Percentiles rank a stretch among this genome's conserved stretches.
Evolutionary conservation across 2,888 invertebrate species (phyloP).

Genomic region (Macaria notata): DNA sequence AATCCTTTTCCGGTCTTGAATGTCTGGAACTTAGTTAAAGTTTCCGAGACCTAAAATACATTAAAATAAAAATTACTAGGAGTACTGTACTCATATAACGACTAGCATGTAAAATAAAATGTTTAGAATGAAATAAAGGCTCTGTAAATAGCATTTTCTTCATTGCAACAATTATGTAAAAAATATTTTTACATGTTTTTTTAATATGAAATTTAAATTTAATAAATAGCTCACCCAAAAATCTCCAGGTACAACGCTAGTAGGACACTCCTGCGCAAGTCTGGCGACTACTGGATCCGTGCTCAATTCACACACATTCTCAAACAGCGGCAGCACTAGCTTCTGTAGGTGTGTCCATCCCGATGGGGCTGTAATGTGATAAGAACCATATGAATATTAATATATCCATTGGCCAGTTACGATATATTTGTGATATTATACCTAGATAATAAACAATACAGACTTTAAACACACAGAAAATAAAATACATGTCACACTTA

Average conservation of each 20-base stretch:
- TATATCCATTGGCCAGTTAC: neutral
- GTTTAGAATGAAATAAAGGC: too few species aligned
- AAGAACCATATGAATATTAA: neutral
- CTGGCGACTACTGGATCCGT: constrained; percentile 45
- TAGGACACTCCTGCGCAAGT: constrained; percentile 55
- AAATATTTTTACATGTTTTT: too few species aligned
- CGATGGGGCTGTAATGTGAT: constrained; percentile 46
- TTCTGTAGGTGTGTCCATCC: constrained; percentile 67
- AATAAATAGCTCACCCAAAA: constrained; percentile 52
- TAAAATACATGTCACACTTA: neutral
- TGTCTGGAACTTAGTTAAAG: constrained; percentile 51
- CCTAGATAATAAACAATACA: neutral
- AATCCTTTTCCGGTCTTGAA: constrained; percentile 52
- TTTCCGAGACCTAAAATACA: constrained; percentile 56
- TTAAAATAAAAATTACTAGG: constrained; percentile 4
- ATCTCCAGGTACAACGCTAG: constrained; percentile 39
- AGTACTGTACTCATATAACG: too few species aligned
- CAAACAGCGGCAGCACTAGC: constrained; percentile 62
- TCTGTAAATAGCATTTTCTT: too few species aligned
- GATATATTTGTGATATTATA: neutral
- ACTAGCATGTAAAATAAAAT: too few species aligned
- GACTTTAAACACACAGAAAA: neutral
- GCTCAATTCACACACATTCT: constrained; percentile 70
- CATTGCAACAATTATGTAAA: too few species aligned
- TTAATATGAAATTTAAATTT: constrained; percentile 1